Percentiles rank a stretch among this genome's conserved stretches.
Conservation (phyloP, 2,888 invertebrate species). For the Caenorhabditis parvicauda region DNA sequence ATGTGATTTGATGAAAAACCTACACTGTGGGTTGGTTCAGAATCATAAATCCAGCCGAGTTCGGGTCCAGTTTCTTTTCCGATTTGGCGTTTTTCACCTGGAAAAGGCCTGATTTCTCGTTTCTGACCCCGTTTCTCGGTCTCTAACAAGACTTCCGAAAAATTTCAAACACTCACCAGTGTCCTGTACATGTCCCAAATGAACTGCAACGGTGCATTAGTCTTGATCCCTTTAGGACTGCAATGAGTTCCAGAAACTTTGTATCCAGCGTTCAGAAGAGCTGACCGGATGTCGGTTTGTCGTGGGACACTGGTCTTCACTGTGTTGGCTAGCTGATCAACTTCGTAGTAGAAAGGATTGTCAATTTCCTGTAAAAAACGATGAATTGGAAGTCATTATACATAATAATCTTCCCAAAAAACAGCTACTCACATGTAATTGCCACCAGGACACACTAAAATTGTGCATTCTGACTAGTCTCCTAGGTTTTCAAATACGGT, state of each 20-base stretch:
- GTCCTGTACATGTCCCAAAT: conserved; percentile 88
- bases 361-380: conserved; percentile 73
- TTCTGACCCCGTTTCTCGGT: background rate
- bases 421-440: no score
- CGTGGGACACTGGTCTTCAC: conserved; percentile 60
- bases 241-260: conserved; percentile 87
- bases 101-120: conserved; percentile 7
- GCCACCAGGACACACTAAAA: no score
- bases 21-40: conserved; percentile 12
- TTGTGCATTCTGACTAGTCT: no score
- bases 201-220: conserved; percentile 80
- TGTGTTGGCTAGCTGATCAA: conserved; percentile 76
- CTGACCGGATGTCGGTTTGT: conserved; percentile 73
- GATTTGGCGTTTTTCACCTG: conserved; percentile 34
- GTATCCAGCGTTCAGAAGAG: conserved; percentile 79
- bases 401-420: no score
- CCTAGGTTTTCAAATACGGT: no score
- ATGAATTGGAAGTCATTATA: no score
- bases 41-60: conserved; percentile 27
- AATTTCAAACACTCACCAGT: conserved; percentile 63
- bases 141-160: background rate
- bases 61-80: conserved; percentile 22
- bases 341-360: conserved; percentile 77
- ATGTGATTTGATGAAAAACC: background rate
- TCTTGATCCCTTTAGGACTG: conserved; percentile 83